A percentile compares a stretch with the other conserved stretches of the same genome.
These are phyloP conservation scores for Rhombomys opimus DNA, from an alignment of 2,113 vertebrate species.

Conservation along the genomic window DNA sequence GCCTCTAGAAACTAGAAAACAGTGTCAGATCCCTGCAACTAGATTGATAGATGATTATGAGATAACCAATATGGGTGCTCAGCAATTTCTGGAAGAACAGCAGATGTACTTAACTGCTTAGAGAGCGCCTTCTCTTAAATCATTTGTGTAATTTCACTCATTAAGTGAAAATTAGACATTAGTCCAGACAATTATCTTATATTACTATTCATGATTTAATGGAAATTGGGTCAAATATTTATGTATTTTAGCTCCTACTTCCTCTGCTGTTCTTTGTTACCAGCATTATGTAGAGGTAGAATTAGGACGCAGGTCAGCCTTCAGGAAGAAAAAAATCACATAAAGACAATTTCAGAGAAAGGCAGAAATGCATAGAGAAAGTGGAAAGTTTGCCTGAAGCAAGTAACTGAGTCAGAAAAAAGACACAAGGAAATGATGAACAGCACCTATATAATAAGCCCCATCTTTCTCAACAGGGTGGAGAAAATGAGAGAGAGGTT, in stretches of 20 bases:
- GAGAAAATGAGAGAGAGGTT: background rate
- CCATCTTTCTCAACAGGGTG: background rate
- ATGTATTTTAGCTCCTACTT: background rate
- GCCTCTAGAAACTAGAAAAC: background rate
- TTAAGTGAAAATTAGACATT: background rate
- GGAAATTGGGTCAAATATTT: conserved; percentile 11
- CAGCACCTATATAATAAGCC: background rate
- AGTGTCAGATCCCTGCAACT: no score
- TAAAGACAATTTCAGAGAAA: background rate
- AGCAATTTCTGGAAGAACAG: background rate
- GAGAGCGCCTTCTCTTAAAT: background rate
- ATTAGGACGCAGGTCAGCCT: background rate
- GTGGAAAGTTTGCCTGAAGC: background rate
- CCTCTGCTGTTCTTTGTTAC: background rate
- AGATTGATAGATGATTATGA: background rate
- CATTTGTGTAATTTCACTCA: background rate
- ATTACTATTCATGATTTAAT: conserved; percentile 35
- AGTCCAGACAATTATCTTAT: background rate
- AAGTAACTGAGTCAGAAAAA: background rate
- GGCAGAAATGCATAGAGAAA: conserved; percentile 5
- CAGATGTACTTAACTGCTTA: background rate
- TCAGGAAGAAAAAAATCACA: background rate
- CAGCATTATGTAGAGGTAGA: background rate
- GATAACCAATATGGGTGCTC: background rate
- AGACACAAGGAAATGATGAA: background rate